Conservation (phyloP, 30 jellyfish, hydroid and myxozoan genomes). For the Catostylus mosaicus region DNA sequence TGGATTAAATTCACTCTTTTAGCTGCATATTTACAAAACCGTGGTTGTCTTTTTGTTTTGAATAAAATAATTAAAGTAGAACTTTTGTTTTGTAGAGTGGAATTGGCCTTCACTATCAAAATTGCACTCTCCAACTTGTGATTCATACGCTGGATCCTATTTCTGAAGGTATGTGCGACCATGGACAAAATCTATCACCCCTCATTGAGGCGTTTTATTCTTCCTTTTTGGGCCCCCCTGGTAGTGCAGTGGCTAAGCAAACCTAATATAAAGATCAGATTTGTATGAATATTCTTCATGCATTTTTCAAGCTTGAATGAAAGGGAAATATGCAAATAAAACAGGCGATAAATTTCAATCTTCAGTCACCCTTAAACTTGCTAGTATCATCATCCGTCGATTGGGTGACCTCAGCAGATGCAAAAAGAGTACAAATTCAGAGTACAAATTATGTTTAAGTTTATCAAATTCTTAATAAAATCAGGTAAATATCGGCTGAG, state of each 20-base stretch:
- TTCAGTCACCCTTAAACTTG: too few relatives aligned
- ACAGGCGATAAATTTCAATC: too few relatives aligned
- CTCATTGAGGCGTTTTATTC: too few relatives aligned
- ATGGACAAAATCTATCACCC: too few relatives aligned
- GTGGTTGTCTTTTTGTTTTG: background rate
- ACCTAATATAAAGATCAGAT: too few relatives aligned
- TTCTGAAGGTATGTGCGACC: conserved; percentile 72
- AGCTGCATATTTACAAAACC: background rate
- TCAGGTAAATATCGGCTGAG: background rate
- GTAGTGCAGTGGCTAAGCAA: too few relatives aligned
- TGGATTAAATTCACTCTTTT: background rate
- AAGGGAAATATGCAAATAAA: too few relatives aligned
- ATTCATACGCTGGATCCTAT: conserved; percentile 89
- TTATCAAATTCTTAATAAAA: background rate
- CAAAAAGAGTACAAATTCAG: background rate
- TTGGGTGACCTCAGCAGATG: background rate
- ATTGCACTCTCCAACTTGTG: conserved; percentile 87
- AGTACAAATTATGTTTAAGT: background rate
- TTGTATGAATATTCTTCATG: too few relatives aligned
- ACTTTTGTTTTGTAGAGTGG: conserved; percentile 41
- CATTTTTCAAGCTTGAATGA: too few relatives aligned
- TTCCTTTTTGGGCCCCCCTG: too few relatives aligned
- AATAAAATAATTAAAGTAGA: background rate
- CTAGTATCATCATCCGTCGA: too few relatives aligned
- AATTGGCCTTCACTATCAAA: conserved; percentile 45